Evolutionary conservation across 1,140 invertebrate species (phyloP), one percentile per base, ranked within the genome.

Genomic region (Dendrolimus punctatus): DNA sequence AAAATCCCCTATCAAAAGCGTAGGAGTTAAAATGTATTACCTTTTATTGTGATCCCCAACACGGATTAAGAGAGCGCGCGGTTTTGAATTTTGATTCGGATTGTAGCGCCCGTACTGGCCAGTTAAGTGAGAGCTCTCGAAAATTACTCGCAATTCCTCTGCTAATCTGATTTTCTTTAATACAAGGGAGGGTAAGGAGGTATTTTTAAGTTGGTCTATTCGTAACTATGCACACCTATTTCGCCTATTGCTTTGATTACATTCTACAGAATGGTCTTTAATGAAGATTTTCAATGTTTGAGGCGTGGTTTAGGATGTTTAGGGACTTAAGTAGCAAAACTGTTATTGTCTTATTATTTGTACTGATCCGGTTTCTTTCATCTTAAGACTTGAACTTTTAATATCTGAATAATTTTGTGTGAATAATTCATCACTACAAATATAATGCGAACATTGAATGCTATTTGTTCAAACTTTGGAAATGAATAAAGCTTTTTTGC

Each of bases 81-180:
- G 83, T 84, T 86, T 86, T 84, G 83, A 86, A 86, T 86, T 86
- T 79, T 84, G 83, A 86, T 86, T 86, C 71, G 82, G 73, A 81
- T 80, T 80, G 78, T 80, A 79, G 70, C 69, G 54, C 66, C 56
- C 57, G 63, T 61, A 64, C 60, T 68, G 71, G 53, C 82, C 78
- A 80, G 72, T 74, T 55, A 65, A 76, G 74, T 72, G 74, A 75
- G 82, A 82, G 42, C 80, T 72, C 67, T 68, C 53, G 47, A 46
- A 58, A 66, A 73, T 76, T 77, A 76, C 71, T 73, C 66, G 69
- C 64, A 59, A 52, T 45, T 68, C 62, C 59, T 64, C 68, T 73
- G 73, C 59, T 72, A 71, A 68, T 68, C 66, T 71, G 57, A 59
- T 23, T 23, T 23, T 73, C 60, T 47, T 51, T 51, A 60, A 55